Evolutionary conservation across 2,797 vertebrate genomes (phyloP), one percentile per base, ranked within the genome.

Genomic region (Oryzias sinensis): DNA sequence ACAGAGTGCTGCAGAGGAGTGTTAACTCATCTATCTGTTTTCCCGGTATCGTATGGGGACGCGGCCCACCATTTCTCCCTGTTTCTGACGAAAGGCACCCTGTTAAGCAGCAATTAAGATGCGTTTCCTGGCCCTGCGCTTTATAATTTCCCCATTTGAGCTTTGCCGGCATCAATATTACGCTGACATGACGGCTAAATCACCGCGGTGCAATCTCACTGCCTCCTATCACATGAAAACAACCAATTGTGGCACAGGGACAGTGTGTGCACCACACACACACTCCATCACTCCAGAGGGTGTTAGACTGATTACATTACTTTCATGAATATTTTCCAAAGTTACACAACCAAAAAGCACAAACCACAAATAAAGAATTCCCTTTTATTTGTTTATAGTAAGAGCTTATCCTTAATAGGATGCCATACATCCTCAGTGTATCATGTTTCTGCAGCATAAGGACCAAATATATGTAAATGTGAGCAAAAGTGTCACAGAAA

Each of bases 91-190:
- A 89, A 37, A 87, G 84, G 83, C 81, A 70, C 84, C 86, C 81
- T 89, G 84, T 90, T 89, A 84, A 87, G 83, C 77, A 81, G 86
- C 85, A 87, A 90, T 90, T 91, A 89, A 89, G 88, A 90, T 87
- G 90, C 85, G 87, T 88, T 90, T 89, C 86, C 88, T 86, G 71
- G 65, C 79, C 71, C 74, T 62, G 63, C 62, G 73, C 79, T 82
- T 83, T 68, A 85, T 84, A 83, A 87, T 89, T 89, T 87, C 79
- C 81, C 77, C 75, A 77, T 85, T 84, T 72, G 79, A 83, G 83
- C 63, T 25, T 24, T 14, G 59, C 77, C 18, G 59, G 72, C 85
- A 89, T 91, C 90, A 88, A 89, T 90, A 89, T 89, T 87, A 82
- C 51, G 54, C 82, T 85, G 86, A 90, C 86, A 60, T 74, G 77